Conservation (phyloP, 2,113 vertebrate species). For the Xiphophorus couchianus region DNA sequence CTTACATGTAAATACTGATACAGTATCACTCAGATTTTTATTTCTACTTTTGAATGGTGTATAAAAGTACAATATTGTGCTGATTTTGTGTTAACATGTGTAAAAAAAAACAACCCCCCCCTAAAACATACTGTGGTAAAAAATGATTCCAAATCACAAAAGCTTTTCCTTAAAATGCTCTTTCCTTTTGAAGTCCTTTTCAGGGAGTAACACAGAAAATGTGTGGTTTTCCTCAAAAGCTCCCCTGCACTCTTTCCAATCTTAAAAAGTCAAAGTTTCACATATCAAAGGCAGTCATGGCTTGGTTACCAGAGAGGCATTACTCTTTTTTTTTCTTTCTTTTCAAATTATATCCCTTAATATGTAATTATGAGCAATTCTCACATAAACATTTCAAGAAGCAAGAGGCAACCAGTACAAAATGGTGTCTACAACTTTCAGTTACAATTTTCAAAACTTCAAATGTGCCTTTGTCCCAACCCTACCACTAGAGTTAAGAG, state of each 20-base stretch:
- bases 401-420: not conserved
- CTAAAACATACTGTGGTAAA: not conserved
- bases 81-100: too few species aligned
- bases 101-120: not conserved
- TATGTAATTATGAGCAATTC: not conserved
- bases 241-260: not conserved
- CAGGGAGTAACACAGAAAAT: not conserved
- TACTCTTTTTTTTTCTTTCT: not conserved
- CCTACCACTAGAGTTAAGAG: not conserved
- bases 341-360: not conserved
- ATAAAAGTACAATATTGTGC: too few species aligned
- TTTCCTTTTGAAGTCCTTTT: not conserved
- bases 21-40: too few species aligned
- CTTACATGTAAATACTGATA: too few species aligned
- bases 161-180: not conserved
- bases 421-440: not conserved
- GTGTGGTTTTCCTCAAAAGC: not conserved
- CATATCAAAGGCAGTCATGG: not conserved
- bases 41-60: too few species aligned
- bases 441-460: not conserved
- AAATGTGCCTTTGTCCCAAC: not conserved
- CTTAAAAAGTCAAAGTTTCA: not conserved
- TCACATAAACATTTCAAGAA: not conserved
- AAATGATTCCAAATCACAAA: not conserved
- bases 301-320: not conserved